A percentile compares a stretch with the other conserved stretches of the same genome.
phyloP scores from a whole-genome alignment of 2,797 vertebrate genomes.

The Lepilemur septentrionalis region DNA sequence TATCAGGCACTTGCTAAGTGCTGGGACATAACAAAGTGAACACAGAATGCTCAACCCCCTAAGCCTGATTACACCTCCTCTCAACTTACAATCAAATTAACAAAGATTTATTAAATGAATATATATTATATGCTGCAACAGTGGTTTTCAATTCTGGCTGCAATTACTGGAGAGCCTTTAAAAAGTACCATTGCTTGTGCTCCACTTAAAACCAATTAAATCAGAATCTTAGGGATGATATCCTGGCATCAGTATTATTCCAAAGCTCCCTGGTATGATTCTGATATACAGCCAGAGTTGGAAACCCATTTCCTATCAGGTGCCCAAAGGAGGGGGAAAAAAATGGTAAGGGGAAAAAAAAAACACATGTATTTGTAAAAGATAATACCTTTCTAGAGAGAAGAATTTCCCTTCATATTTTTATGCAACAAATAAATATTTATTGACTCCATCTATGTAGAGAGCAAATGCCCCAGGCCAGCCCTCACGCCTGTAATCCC shows the following conservation, averaged over 20 bases:
- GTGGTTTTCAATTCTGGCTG: background rate
- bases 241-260: background rate
- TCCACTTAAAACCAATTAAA: background rate
- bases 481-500: no score
- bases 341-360: background rate
- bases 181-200: background rate
- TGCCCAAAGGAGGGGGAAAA: background rate
- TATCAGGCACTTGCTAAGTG: background rate
- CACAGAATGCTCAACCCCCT: background rate
- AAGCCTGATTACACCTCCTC: background rate
- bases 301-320: background rate
- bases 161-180: background rate
- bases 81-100: background rate
- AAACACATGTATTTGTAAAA: background rate
- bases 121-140: background rate
- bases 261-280: background rate
- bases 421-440: slow-evolving; percentile 5
- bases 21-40: background rate
- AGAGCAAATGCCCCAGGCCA: background rate
- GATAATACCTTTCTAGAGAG: background rate
- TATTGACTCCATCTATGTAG: background rate
- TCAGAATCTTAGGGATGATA: background rate
- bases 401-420: background rate
- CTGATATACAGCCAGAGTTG: background rate
- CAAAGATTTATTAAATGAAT: background rate